Base-by-base conservation (phyloP, 2,113 vertebrate species). In the Falcunculus frontatus region DNA sequence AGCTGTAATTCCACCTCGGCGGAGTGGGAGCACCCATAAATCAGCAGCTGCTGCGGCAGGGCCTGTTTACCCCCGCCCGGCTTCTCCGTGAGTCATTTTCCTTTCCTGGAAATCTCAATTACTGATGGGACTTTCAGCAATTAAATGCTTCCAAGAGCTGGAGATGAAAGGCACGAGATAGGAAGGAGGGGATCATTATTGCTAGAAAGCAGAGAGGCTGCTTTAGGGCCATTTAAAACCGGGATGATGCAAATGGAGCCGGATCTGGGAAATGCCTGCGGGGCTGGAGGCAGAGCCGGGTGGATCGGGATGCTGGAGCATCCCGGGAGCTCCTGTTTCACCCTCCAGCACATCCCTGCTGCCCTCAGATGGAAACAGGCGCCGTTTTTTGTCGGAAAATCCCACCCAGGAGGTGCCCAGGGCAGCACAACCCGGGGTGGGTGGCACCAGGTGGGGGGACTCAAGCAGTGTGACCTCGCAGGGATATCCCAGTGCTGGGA, bases 91-190 rank as follows among this genome's bases (percentile, higher is more conserved):
- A 95, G 83, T 93, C 94, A 93, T 47, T 69, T 67, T 88, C 90
- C 79, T 77, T 95, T 94, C 94, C 95, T 95, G 93, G 94, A 96
- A 96, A 96, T 91, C 87, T 85, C 63, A 59, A 95, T 95, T 65
- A 84, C 87, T 91, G 89, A 90, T 93, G 87, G 87, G 84, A n/a
- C 82, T 75, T 67, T 60, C 75, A n/a, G 44, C 94, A 94, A 91
- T 90, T 87, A 95, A 39, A 35, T 25, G 91, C 78, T 91, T 93
- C 20, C 41, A 3, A 41, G 93, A 85, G 53, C 77, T 44, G 2
- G 18, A 96, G 94, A 96, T 96, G 94, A 97, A 97, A 95, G 95
- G 89, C 42, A 1, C 12, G 69, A 76, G 84, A 79, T 42, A 74
- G 75, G 82, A 73, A 37, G 84, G 59, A 89, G 84, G 87, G 46